phyloP scores from a whole-genome alignment of 2,113 vertebrate genomes.

The Paratilapia polleni region DNA sequence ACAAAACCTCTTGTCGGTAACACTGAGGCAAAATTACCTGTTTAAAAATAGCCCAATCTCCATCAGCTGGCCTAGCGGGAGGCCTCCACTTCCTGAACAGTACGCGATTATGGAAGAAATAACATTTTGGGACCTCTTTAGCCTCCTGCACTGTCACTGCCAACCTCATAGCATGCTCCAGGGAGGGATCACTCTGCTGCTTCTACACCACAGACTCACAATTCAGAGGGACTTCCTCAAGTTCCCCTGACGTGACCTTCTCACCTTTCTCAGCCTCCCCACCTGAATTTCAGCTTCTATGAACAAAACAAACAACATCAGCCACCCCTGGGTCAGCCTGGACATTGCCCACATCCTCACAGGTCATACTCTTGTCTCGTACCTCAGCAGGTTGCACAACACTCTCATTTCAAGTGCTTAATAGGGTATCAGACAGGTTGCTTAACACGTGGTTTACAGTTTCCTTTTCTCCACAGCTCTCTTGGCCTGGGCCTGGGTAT shows the following conservation, averaged over 20 bases:
- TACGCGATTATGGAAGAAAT: background rate
- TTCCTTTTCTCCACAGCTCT: background rate
- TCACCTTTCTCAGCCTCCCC: no score
- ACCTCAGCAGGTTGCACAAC: background rate
- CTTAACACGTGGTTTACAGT: background rate
- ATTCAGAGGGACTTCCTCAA: no score
- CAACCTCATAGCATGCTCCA: background rate
- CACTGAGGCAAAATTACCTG: background rate
- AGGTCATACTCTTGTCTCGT: background rate
- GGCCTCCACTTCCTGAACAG: background rate
- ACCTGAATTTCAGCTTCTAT: no score
- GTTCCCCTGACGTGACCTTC: no score
- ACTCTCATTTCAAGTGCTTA: background rate
- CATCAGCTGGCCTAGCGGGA: background rate
- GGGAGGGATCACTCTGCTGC: background rate
- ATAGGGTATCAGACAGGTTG: background rate
- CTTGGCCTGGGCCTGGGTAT: background rate
- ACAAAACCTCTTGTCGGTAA: background rate
- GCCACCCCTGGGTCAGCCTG: no score
- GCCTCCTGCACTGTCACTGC: background rate
- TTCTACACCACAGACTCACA: background rate
- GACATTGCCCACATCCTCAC: background rate
- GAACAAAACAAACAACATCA: no score
- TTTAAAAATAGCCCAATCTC: fast-evolving
- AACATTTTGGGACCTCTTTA: background rate